Base-by-base conservation (phyloP, 2,113 vertebrate species). In the Opisthocomus hoazin region DNA sequence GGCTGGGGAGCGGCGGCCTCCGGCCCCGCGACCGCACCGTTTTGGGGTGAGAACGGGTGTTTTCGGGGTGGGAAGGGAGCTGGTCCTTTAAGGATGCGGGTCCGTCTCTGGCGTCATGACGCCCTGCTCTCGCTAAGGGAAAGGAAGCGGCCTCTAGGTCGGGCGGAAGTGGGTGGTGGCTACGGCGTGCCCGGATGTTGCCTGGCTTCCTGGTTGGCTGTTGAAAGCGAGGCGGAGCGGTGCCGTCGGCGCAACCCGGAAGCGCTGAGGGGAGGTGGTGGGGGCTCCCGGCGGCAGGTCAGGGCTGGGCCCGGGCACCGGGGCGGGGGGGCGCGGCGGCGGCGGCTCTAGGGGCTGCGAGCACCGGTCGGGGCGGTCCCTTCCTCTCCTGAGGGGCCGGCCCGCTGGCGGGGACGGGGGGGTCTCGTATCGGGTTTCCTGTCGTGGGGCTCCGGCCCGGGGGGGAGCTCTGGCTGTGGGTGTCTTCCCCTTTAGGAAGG, bases 121-220 rank as follows among this genome's bases (percentile, higher is more conserved):
- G 27, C 9, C 0, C 1, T 6, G 1, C 56, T 12, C 26, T 1
- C 18, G 1, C 17, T 1, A 0, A 7, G 12, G 18, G 14, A 10
- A 1, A 1, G 45, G 75, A 57, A 32, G 18, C 2, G 4, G 5
- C 16, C 0, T 1, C 3, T 2, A 5, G 3, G 19, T 17, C 2
- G 18, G 56, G 70, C 56, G 87, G 83, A 61, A 75, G 76, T 2
- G 1, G 23, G 10, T 0, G 1, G 4, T 0, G 11, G 0, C 0
- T 0, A 0, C 0, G 0, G 1, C 1, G 1, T 30, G 5, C 88
- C 69, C 60, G 82, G 88, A 91, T 81, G 34, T 6, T 0, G 2
- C 0, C 2, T 0, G 9, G 34, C 15, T 0, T 46, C 6, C 37
- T 61, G 64, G 70, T 96, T 96, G 92, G 96, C 17, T 29, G 18